These are phyloP conservation scores for Cataglyphis altisquamis DNA, from an alignment of 2,888 invertebrate species.

Conservation along the genomic window DNA sequence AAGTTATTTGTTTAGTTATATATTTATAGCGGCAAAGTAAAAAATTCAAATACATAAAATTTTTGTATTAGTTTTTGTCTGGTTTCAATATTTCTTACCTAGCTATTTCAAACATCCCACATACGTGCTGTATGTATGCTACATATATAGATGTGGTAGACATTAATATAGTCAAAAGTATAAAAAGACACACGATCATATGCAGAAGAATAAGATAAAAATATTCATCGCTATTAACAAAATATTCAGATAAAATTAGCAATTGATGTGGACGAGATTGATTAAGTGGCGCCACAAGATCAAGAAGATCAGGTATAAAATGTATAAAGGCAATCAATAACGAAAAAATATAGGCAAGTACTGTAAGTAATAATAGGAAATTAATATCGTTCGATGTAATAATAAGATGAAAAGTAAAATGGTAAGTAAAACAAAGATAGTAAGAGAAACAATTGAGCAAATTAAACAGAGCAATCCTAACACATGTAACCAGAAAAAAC, in stretches of 20 bases:
- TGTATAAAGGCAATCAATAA: not conserved
- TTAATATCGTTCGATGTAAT: not conserved
- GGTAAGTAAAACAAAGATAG: not conserved
- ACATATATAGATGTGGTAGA: slow-evolving; percentile 40
- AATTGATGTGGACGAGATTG: slow-evolving; percentile 6
- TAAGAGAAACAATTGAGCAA: not conserved
- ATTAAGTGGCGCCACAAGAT: slow-evolving; percentile 32
- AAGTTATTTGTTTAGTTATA: slow-evolving; percentile 1
- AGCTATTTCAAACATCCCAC: slow-evolving; percentile 41
- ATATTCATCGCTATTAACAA: slow-evolving; percentile 14
- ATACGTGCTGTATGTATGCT: slow-evolving; percentile 43
- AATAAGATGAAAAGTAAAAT: not conserved
- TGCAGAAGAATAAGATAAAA: slow-evolving; percentile 22
- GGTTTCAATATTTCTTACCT: slow-evolving; percentile 40
- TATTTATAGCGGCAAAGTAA: not conserved
- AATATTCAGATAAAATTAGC: not conserved
- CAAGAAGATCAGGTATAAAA: slow-evolving; percentile 35
- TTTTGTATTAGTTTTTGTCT: not conserved
- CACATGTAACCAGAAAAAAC: not conserved
- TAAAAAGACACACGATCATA: not conserved
- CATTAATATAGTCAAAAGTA: not conserved
- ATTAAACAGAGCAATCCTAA: not conserved
- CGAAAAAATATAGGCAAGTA: not conserved
- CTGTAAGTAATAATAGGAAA: slow-evolving; percentile 23
- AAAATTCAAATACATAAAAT: not conserved